A percentile compares a stretch with the other conserved stretches of the same genome.
These are phyloP conservation scores for Maniola hyperantus DNA, from an alignment of 2,888 invertebrate species.

Conservation along the genomic window DNA sequence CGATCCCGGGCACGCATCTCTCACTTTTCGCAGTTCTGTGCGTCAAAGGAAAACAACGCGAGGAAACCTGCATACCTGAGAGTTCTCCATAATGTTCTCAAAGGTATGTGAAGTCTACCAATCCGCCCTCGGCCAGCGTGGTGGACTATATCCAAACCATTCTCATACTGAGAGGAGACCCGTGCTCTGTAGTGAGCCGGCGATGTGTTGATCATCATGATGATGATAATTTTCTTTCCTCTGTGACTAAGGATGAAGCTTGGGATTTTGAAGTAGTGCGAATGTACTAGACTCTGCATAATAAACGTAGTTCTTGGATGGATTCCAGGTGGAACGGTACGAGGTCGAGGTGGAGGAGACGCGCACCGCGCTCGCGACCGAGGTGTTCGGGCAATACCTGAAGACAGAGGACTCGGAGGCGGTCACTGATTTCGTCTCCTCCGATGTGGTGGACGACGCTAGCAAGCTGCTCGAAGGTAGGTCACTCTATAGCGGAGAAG, in stretches of 20 bases:
- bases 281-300: slow-evolving; percentile 8
- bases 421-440: slow-evolving; percentile 68
- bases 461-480: slow-evolving; percentile 74
- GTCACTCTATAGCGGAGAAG: slow-evolving; percentile 26
- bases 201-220: no score
- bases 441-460: slow-evolving; percentile 63
- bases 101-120: no score
- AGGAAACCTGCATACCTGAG: no score
- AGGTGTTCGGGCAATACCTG: slow-evolving; percentile 82
- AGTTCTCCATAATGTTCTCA: no score
- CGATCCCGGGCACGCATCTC: no score
- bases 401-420: slow-evolving; percentile 71
- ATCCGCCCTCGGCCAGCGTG: no score
- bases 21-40: no score
- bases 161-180: no score
- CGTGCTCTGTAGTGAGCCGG: no score
- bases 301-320: slow-evolving; percentile 16
- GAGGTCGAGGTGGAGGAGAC: slow-evolving; percentile 97
- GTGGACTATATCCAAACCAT: no score
- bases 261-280: not conserved
- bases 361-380: slow-evolving; percentile 88
- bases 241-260: not conserved
- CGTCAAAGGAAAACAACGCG: no score
- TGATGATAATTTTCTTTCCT: no score
- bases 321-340: slow-evolving; percentile 87